phyloP scores from a whole-genome alignment of 2,888 invertebrate species.

The Fragum fragum region DNA sequence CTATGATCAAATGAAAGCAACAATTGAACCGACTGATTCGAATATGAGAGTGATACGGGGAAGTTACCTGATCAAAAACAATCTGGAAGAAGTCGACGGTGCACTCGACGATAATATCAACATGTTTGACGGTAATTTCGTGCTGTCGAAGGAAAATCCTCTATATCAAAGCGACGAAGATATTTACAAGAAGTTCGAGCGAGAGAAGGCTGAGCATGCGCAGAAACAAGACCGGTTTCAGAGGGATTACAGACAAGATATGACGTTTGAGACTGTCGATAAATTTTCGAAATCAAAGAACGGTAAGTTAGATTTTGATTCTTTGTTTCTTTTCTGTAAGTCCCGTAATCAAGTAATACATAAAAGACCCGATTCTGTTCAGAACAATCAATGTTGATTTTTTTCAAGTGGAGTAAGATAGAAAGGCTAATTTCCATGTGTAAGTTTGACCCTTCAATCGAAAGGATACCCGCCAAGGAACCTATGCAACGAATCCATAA shows the following conservation, averaged over 20 bases:
- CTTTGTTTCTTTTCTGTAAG: not conserved
- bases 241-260: constrained; percentile 73
- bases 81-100: constrained; percentile 74
- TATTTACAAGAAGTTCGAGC: constrained; percentile 71
- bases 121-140: constrained; percentile 81
- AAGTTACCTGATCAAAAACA: constrained; percentile 81
- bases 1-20: constrained; percentile 52
- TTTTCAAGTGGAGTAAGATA: no score
- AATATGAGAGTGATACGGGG: constrained; percentile 80
- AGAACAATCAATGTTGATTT: no score
- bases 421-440: no score
- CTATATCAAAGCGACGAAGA: constrained; percentile 83
- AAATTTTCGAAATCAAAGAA: constrained; percentile 73
- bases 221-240: constrained; percentile 60
- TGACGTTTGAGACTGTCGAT: constrained; percentile 80
- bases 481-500: no score
- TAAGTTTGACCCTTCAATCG: no score
- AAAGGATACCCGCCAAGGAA: no score
- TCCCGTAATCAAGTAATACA: no score
- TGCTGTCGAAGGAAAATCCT: constrained; percentile 81
- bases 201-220: constrained; percentile 68
- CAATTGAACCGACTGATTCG: constrained; percentile 55
- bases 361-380: no score
- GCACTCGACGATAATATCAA: constrained; percentile 81
- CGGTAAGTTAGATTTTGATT: constrained; percentile 51